These are phyloP conservation scores for Phrynocephalus guinanensis DNA, from an alignment of 2,797 vertebrate genomes.

Conservation along the genomic window DNA sequence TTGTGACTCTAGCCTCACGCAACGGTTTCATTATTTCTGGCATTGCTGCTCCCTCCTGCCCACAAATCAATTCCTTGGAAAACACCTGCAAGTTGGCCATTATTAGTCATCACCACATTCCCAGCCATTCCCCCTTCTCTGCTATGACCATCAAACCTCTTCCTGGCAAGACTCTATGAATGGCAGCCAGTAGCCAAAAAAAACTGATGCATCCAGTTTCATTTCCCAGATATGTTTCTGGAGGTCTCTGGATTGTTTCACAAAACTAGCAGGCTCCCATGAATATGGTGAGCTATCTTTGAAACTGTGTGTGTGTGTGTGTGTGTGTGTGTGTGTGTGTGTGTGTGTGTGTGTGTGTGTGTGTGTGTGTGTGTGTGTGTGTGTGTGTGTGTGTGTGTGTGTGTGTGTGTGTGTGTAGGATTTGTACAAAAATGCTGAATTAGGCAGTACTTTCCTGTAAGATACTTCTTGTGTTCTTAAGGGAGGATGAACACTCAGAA, in stretches of 20 bases:
- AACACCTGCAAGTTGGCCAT: not conserved
- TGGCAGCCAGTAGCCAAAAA: not conserved
- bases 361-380: too few relatives aligned
- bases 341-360: too few relatives aligned
- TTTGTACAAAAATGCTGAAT: too few relatives aligned
- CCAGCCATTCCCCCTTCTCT: not conserved
- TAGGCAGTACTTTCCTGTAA: too few relatives aligned
- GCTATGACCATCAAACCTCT: not conserved
- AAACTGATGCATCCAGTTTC: not conserved
- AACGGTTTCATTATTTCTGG: not conserved
- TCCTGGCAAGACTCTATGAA: not conserved
- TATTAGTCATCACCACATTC: not conserved
- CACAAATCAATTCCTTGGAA: not conserved
- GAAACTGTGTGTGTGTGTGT: too few relatives aligned
- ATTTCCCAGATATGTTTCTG: not conserved
- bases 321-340: too few relatives aligned
- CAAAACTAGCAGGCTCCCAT: not conserved
- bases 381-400: too few relatives aligned
- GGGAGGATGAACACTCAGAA: not conserved
- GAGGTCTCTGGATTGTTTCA: not conserved
- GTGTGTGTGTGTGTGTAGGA: too few relatives aligned
- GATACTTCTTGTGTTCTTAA: too few relatives aligned
- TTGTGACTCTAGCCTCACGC: not conserved
- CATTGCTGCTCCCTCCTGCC: too few relatives aligned
- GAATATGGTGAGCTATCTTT: not conserved